Evolutionary conservation across 2,797 vertebrate genomes (phyloP), one percentile per base, ranked within the genome.

Genomic region (Nannoperca obscura): DNA sequence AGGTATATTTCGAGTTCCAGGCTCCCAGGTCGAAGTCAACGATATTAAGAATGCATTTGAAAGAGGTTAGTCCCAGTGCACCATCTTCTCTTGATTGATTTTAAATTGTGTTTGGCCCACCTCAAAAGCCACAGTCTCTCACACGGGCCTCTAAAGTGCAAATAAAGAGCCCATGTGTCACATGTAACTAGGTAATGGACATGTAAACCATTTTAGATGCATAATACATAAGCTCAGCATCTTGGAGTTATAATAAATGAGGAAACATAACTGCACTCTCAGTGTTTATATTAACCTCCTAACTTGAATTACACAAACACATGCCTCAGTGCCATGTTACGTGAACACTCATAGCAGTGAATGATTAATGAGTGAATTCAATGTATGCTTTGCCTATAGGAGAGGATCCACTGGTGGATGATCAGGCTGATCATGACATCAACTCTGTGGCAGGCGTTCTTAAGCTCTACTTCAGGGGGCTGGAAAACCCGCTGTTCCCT

Each of bases 31-130:
- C 62, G 98, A 99, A 96, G 98, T 99, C 89, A 99, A 99, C 2
- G 98, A 99, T 91, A 99, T 99, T 94, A 99, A 99, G 95, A 99
- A 99, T 91, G 98, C 98, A 30, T 99, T 99, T 93, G 98, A 99
- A 93, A 96, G 98, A 98, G 98, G 98, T 99, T 78, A 84, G 97
- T 91, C 44, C 74, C 84, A 32, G 64, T 63, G 76, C 14, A 47
- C 76, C 78, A 49, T 89, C 71, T 86, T 85, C 64, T 82, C 65
- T 58, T 86, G 80, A 93, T 91, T 87, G 82, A 89, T 91, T 93
- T 89, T 86, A 79, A 88, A 90, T 92, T 88, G 79, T 17, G 32
- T 93, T 91, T 92, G 71, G 73, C 84, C 54, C 73, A 84, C 84
- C 78, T 85, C 68, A 80, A 79, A 87, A 87, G 69, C 87, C 85